Base-by-base conservation (phyloP, 2,888 invertebrate genomes). In the Latrodectus elegans region DNA sequence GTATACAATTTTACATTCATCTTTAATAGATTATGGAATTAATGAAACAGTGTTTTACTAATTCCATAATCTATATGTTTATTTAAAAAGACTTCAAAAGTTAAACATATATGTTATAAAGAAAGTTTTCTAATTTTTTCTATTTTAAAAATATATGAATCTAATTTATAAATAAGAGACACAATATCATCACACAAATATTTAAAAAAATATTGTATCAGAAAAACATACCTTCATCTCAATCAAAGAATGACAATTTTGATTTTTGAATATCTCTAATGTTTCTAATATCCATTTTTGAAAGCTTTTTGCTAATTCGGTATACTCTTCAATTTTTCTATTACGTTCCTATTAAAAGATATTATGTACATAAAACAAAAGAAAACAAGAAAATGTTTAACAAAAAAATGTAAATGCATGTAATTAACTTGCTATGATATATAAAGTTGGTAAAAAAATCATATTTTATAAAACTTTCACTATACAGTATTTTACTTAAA, bases 281-380 rank as follows among this genome's bases (percentile, higher is more conserved):
- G 97, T 96, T 93, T 98, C 97, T 91, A 96, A 95, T 91, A 98
- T 95, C 99, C 98, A 99, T 91, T 96, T 94, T 91, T 97, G 95
- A 90, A 99, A 95, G 90, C 95, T 94, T 89, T 95, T 95, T 49
- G 98, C 96, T 91, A 97, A 94, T 91, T 98, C 97, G 91, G 96
- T 95, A 93, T 98, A 99, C 91, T 97, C 96, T 90, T 96, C 96
- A 90, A 96, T 95, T 91, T 97, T 95, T 90, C 96, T 95, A 92
- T 98, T 97, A 26, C 97, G 96, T 92, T 96, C 96, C 92, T 90
- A 64, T 14, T 64, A 64, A 11, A 49, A 64, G 65, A 9, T 22
- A 38, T 38, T 38, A 68, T 8, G 17, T 15, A 17, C 26, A 65
- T 53, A 67, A 77, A 67, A 8, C 11, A 14, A 77, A 77, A 60